These are phyloP conservation scores for Syritta pipiens DNA, from an alignment of 2,888 invertebrate species.

Conservation along the genomic window DNA sequence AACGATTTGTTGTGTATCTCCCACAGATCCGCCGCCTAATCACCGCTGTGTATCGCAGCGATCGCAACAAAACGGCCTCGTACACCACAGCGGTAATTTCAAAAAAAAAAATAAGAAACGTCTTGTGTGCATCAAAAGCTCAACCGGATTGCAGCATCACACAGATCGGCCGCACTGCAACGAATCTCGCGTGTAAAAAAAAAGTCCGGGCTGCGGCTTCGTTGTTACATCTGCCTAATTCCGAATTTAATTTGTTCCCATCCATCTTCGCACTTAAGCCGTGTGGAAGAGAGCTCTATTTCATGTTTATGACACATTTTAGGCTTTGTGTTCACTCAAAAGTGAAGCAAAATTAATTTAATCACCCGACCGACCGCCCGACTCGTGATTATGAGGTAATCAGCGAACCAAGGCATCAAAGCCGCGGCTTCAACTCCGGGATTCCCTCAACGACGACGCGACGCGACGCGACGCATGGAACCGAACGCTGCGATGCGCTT, in stretches of 20 bases:
- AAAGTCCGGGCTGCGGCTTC: background rate
- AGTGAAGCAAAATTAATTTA: conserved; percentile 52
- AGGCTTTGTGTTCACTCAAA: conserved; percentile 41
- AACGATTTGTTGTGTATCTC: too few species aligned
- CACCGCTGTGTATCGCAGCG: too few species aligned
- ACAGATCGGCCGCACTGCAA: conserved; percentile 2
- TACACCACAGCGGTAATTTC: too few species aligned
- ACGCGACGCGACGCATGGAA: background rate
- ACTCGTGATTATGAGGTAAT: conserved; percentile 31
- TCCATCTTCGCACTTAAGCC: background rate
- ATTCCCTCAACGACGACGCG: conserved; percentile 15
- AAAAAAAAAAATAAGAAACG: too few species aligned
- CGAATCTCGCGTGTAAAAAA: background rate
- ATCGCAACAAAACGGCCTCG: too few species aligned
- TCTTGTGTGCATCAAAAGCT: too few species aligned
- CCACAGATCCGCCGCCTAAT: too few species aligned
- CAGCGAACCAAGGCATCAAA: conserved; percentile 22
- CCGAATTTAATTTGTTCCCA: conserved; percentile 20
- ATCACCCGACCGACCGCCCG: background rate
- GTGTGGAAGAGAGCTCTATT: background rate
- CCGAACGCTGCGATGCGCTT: conserved; percentile 7
- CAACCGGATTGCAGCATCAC: conserved; percentile 12
- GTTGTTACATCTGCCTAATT: conserved; percentile 24
- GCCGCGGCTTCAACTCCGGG: too few species aligned
- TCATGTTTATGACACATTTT: conserved; percentile 54